Base-by-base conservation (phyloP, 2,888 invertebrate genomes). In the Drosophila peninsularis region DNA sequence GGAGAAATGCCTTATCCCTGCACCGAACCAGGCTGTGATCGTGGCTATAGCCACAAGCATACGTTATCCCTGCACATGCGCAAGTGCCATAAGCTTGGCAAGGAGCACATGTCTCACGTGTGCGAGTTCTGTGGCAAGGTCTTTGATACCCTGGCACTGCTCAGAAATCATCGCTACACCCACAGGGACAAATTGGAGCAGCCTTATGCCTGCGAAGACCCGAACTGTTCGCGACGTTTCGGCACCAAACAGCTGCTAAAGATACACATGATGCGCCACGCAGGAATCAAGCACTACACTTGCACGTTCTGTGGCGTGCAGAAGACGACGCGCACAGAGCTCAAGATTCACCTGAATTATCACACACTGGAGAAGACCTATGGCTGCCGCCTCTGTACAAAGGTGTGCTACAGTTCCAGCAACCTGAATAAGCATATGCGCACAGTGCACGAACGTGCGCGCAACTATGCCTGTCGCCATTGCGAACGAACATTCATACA, bases 61-160 rank as follows among this genome's bases (percentile, higher is more conserved):
- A 88, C 90, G 0, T 68, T 92, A 0, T 76, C 68, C 0, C 62
- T 83, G n/a, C 91, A 91, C 47, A 68, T 83, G 72, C 82, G 90
- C 3, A 88, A 78, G 55, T 78, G 49, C 27, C 90, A 91, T 50
- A 72, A 83, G 14, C 32, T 78, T 5, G 91, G 90, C 0, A 80
- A 84, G 30, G 83, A 82, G 50, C 55, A 80, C 9, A 86, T 85
- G 30, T 71, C 71, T 0, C 89, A 90, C 19, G 53, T 91, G 7
- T 91, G 91, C 50, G 91, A 91, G 42, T 81, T 80, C 36, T 91
- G 91, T 62, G 92, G 92, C 0, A 89, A 90, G 66, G 70, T 84
- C 0, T 89, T 90, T 6, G 82, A 82, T 37, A 83, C 86, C 1
- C 67, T 82, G 27, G 72, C 85, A 0, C 82, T 81, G 7, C 66